phyloP scores from a whole-genome alignment of 2,797 vertebrate genomes.

The Cyprinodon diabolis region DNA sequence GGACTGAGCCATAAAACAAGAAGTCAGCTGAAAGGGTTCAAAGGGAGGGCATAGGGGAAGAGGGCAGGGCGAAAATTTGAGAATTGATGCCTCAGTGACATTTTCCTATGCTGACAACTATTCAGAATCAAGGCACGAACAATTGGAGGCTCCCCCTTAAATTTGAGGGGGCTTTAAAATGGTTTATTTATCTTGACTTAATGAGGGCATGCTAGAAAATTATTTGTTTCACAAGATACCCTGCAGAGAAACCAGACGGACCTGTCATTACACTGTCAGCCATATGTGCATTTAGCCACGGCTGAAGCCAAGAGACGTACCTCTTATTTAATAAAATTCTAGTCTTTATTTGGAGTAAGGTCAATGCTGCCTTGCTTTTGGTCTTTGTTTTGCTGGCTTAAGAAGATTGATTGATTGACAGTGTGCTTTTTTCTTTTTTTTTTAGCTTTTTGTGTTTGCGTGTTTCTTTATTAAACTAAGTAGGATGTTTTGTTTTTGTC shows the following conservation, averaged over 20 bases:
- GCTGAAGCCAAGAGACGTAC: constrained; percentile 70
- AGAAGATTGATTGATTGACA: constrained; percentile 51
- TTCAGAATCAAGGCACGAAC: constrained; percentile 56
- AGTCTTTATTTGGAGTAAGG: constrained; percentile 68
- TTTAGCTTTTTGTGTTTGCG: constrained; percentile 76
- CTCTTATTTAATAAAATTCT: constrained; percentile 77
- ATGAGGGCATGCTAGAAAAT: constrained; percentile 66
- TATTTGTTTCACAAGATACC: constrained; percentile 62
- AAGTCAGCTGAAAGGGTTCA: constrained; percentile 32
- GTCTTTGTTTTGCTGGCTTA: constrained; percentile 66
- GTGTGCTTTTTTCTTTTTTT: constrained; percentile 66
- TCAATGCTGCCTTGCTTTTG: constrained; percentile 56
- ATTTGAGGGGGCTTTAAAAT: constrained; percentile 52
- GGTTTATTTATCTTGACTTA: constrained; percentile 63
- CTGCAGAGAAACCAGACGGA: constrained; percentile 66
- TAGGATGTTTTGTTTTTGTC: constrained; percentile 60
- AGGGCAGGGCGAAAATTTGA: constrained; percentile 52
- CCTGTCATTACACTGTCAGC: constrained; percentile 76
- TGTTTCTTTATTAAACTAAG: constrained; percentile 73
- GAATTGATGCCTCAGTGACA: constrained; percentile 61
- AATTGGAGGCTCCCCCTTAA: constrained; percentile 51
- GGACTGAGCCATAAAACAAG: constrained; percentile 5
- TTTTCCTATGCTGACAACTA: constrained; percentile 43
- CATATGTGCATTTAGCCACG: constrained; percentile 60
- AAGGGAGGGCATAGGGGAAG: constrained; percentile 31